These are phyloP conservation scores for Myodes glareolus DNA, from an alignment of 2,113 vertebrate species.

Conservation along the genomic window DNA sequence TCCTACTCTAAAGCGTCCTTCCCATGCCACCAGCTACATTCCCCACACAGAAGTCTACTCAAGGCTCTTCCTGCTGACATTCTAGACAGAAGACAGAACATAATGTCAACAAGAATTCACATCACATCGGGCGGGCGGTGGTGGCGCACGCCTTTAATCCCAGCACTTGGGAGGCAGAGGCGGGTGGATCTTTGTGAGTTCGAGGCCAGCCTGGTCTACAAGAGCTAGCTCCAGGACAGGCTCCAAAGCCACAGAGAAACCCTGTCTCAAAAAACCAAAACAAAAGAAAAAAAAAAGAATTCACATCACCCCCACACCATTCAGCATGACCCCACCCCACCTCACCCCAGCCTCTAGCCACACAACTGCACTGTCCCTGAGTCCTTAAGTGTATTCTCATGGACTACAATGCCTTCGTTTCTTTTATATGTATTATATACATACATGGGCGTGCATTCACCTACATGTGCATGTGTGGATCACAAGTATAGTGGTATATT, in stretches of 20 bases:
- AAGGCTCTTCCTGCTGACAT: background rate
- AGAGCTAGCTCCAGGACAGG: too few relatives aligned
- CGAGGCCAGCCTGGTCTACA: too few relatives aligned
- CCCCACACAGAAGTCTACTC: background rate
- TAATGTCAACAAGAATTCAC: background rate
- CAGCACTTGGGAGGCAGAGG: too few relatives aligned
- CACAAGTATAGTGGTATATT: background rate
- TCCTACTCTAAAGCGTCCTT: background rate
- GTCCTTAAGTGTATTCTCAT: background rate
- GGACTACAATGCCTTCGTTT: background rate
- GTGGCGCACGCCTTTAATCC: too few relatives aligned
- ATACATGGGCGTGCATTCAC: background rate
- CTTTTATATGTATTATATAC: background rate
- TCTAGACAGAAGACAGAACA: background rate
- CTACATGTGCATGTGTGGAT: background rate
- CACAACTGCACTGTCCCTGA: rapidly evolving
- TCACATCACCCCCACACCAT: background rate
- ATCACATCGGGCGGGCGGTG: too few relatives aligned
- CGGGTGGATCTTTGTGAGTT: too few relatives aligned
- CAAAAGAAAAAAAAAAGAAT: too few relatives aligned
- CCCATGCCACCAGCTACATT: background rate
- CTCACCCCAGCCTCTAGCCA: background rate
- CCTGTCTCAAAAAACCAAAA: too few relatives aligned
- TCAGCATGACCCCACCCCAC: background rate
- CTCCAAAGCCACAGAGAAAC: too few relatives aligned